Conservation (phyloP, 2,797 vertebrate species). For the Phalanger gymnotis region DNA sequence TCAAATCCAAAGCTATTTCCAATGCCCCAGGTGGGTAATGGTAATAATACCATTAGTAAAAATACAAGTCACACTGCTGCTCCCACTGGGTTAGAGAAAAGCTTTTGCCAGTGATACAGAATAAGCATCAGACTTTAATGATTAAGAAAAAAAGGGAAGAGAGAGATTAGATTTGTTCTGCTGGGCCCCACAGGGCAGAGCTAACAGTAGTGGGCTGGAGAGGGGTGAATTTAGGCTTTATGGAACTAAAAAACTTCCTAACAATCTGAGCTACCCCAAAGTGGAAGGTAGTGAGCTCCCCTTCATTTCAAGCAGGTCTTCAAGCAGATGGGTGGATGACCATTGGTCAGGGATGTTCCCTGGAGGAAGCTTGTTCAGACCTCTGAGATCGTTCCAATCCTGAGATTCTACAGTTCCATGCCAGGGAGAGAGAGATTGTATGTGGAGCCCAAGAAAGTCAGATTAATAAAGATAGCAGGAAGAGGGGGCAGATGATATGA, state of each 20-base stretch:
- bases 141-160: not conserved
- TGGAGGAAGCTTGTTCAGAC: not conserved
- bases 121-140: not conserved
- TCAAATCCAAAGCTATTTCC: not conserved
- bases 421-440: not conserved
- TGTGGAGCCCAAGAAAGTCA: not conserved
- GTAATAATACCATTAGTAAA: not conserved
- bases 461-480: not conserved
- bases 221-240: not conserved
- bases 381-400: not conserved
- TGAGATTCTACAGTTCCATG: not conserved
- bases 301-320: not conserved
- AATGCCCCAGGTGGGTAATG: not conserved
- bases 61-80: not conserved
- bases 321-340: not conserved
- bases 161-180: not conserved
- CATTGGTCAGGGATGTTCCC: not conserved
- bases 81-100: not conserved
- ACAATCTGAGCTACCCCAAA: not conserved
- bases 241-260: not conserved
- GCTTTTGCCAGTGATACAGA: not conserved
- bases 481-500: not conserved
- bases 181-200: not conserved
- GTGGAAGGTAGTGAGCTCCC: not conserved
- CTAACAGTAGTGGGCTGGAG: not conserved